Evolutionary conservation across 1,140 invertebrate species (phyloP).

Genomic region (Aphelenchoides besseyi): DNA sequence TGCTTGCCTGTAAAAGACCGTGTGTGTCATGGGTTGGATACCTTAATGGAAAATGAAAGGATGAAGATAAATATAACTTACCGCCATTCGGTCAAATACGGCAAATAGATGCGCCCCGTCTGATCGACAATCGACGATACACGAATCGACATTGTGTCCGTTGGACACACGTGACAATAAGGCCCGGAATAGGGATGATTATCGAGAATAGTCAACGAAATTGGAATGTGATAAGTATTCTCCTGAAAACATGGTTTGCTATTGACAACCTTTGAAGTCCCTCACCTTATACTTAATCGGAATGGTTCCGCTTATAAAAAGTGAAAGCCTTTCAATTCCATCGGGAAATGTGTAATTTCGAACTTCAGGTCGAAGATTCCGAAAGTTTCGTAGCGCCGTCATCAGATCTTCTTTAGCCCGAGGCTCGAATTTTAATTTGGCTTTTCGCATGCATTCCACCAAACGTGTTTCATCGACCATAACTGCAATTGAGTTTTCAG

Average conservation of each 20-base stretch:
- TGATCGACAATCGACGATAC: conserved; percentile 87
- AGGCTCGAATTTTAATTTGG: conserved; percentile 74
- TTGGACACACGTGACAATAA: conserved; percentile 95
- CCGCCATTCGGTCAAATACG: conserved; percentile 92
- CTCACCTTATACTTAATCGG: conserved; percentile 56
- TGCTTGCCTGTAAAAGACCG: conserved; percentile 57
- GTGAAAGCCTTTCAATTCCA: conserved; percentile 29
- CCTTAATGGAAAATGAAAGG: neutral
- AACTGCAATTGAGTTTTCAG: too few relatives aligned
- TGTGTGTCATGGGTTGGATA: conserved; percentile 69
- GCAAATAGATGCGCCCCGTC: conserved; percentile 91
- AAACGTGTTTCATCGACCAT: neutral
- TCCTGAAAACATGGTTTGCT: conserved; percentile 36
- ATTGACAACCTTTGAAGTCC: conserved; percentile 28
- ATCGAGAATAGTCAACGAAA: conserved; percentile 91
- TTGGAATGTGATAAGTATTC: conserved; percentile 92
- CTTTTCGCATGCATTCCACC: conserved; percentile 17
- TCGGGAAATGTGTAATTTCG: conserved; percentile 67
- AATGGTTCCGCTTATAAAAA: conserved; percentile 51
- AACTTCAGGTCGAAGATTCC: conserved; percentile 70
- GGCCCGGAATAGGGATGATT: conserved; percentile 94
- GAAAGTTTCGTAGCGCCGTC: conserved; percentile 72
- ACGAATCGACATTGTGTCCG: conserved; percentile 89
- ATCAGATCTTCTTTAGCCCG: conserved; percentile 73
- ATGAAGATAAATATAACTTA: neutral